Conservation (phyloP, 2,888 invertebrate genomes). For the Leucoma salicis region DNA sequence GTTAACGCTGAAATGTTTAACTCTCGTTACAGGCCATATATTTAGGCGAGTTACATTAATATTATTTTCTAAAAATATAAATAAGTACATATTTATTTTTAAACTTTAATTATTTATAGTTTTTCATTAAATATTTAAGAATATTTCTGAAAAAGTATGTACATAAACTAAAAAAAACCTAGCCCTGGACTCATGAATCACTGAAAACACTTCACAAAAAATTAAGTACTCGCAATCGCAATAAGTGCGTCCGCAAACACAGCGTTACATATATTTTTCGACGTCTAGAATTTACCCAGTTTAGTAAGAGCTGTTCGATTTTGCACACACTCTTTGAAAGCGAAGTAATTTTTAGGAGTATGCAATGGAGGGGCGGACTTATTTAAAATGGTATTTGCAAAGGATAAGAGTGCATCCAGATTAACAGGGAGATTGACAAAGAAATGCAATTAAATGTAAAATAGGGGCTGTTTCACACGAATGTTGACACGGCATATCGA, state of each 20-base stretch:
- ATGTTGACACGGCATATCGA: conserved; percentile 75
- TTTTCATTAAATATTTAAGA: no score
- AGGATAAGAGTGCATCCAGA: conserved; percentile 76
- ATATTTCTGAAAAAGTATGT: no score
- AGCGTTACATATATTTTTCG: conserved; percentile 63
- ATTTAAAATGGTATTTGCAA: conserved; percentile 35
- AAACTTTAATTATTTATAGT: no score
- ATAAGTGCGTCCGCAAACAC: conserved; percentile 71
- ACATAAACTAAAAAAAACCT: no score
- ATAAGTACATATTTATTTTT: no score
- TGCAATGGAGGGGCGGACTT: conserved; percentile 32
- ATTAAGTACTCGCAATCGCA: conserved; percentile 56
- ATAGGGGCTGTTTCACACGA: conserved; percentile 77
- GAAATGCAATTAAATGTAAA: conserved; percentile 83
- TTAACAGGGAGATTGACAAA: conserved; percentile 78
- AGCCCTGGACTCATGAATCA: no score
- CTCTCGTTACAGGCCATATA: no score
- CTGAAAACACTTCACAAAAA: conserved; percentile 45
- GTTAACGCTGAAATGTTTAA: no score
- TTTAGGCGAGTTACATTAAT: no score
- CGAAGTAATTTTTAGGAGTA: not conserved
- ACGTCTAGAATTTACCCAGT: conserved; percentile 65
- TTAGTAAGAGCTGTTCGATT: conserved; percentile 30
- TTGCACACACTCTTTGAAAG: conserved; percentile 1
- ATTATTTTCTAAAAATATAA: no score